phyloP scores from a whole-genome alignment of 2,113 vertebrate genomes.

The Muscicapa adusta region DNA sequence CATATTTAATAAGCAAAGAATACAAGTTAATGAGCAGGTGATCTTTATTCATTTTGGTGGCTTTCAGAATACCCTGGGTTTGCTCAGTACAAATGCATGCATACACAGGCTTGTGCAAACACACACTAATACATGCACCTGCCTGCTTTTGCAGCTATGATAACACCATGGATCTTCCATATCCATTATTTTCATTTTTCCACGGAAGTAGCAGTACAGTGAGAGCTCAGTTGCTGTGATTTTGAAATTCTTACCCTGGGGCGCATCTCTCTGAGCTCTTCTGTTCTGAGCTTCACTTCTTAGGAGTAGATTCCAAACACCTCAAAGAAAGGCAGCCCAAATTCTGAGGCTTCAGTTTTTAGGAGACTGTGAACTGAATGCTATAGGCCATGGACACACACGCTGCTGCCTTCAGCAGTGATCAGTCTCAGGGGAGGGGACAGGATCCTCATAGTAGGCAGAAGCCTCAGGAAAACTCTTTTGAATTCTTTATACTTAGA shows the following conservation, averaged over 20 bases:
- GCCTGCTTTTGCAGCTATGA: neutral
- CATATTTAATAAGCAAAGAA: neutral
- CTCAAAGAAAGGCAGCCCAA: neutral
- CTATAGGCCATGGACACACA: neutral
- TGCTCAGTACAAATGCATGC: neutral
- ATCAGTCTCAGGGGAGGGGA: neutral
- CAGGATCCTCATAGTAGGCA: neutral
- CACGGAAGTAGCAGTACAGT: neutral
- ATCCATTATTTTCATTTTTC: neutral
- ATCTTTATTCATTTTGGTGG: neutral
- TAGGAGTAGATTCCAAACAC: neutral
- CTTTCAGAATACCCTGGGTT: neutral
- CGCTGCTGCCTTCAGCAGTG: neutral
- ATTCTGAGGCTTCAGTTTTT: neutral
- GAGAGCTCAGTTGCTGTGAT: constrained; percentile 6
- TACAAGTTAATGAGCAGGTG: neutral
- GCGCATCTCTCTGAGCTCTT: neutral
- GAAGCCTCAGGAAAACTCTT: neutral
- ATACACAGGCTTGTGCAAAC: neutral
- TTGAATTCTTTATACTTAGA: neutral
- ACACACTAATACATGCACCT: neutral
- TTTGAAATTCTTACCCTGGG: constrained; percentile 21
- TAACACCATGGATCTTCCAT: neutral
- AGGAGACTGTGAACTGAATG: neutral
- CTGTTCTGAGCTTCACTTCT: neutral